A percentile compares a stretch with the other conserved stretches of the same genome.
phyloP scores from a whole-genome alignment of 2,888 invertebrate genomes.

The Cistogaster globosa region DNA sequence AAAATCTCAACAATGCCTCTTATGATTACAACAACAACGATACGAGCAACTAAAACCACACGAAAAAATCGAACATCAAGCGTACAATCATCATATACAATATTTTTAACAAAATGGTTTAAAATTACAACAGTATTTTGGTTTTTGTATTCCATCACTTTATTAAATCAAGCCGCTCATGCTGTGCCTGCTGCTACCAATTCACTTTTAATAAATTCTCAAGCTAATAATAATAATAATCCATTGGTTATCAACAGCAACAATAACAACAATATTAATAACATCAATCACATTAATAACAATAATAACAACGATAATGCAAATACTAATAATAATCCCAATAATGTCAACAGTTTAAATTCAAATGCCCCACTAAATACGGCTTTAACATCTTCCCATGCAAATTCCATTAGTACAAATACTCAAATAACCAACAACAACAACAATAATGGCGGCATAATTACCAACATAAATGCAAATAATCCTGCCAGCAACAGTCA shows the following conservation, averaged over 20 bases:
- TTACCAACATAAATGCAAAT: constrained; percentile 61
- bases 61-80: constrained; percentile 4
- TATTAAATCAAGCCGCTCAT: constrained; percentile 24
- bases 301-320: constrained; percentile 65
- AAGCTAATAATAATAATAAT: constrained; percentile 68
- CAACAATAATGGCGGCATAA: constrained; percentile 58
- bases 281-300: constrained; percentile 41
- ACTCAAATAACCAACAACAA: constrained; percentile 55
- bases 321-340: constrained; percentile 60
- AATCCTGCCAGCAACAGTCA: constrained; percentile 66
- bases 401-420: constrained; percentile 61
- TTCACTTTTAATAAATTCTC: constrained; percentile 67
- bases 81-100: constrained; percentile 12
- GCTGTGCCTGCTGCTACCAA: constrained; percentile 73
- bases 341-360: constrained; percentile 67
- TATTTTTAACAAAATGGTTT: constrained; percentile 42
- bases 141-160: constrained; percentile 33
- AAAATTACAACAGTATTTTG: constrained; percentile 34
- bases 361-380: constrained; percentile 61
- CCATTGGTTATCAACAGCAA: constrained; percentile 45
- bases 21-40: constrained; percentile 60
- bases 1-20: constrained; percentile 54
- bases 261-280: constrained; percentile 65
- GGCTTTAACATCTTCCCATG: constrained; percentile 37
- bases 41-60: constrained; percentile 28